phyloP scores from a whole-genome alignment of 2,888 invertebrate species.

The Caenorhabditis macrosperma region DNA sequence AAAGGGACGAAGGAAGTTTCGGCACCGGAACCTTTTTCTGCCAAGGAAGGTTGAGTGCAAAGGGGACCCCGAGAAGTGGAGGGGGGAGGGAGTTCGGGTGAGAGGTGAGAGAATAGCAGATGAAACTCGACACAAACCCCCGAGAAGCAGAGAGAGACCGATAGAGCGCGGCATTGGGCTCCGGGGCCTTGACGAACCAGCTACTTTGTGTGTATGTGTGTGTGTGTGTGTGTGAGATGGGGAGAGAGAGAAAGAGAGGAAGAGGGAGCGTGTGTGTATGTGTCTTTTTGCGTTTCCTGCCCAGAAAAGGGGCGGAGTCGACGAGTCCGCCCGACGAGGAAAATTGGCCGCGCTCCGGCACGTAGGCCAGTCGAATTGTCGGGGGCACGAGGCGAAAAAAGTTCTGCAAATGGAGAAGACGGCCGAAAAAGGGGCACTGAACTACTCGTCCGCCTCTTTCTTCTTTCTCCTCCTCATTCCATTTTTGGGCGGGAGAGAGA shows the following conservation, averaged over 20 bases:
- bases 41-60: constrained; percentile 33
- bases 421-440: neutral
- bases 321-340: constrained; percentile 45
- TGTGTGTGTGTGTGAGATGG: too few species aligned
- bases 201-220: constrained; percentile 58
- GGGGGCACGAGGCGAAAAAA: constrained; percentile 41
- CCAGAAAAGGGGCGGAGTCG: constrained; percentile 60
- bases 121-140: constrained; percentile 48
- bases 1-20: constrained; percentile 1
- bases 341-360: constrained; percentile 48
- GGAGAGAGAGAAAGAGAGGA: constrained; percentile 34
- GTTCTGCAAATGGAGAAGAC: constrained; percentile 31
- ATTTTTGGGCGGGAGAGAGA: too few species aligned
- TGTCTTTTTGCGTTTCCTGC: constrained; percentile 58
- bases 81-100: constrained; percentile 31
- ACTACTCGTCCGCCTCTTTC: too few species aligned
- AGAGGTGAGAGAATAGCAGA: constrained; percentile 46
- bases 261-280: constrained; percentile 37
- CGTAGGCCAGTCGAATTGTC: constrained; percentile 49
- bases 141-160: constrained; percentile 38
- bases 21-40: constrained; percentile 26
- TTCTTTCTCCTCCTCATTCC: too few species aligned
- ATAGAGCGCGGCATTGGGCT: constrained; percentile 36
- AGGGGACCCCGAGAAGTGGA: constrained; percentile 20
- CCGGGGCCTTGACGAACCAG: constrained; percentile 47